phyloP scores from a whole-genome alignment of 2,888 invertebrate genomes.

The Pyrgus malvae region DNA sequence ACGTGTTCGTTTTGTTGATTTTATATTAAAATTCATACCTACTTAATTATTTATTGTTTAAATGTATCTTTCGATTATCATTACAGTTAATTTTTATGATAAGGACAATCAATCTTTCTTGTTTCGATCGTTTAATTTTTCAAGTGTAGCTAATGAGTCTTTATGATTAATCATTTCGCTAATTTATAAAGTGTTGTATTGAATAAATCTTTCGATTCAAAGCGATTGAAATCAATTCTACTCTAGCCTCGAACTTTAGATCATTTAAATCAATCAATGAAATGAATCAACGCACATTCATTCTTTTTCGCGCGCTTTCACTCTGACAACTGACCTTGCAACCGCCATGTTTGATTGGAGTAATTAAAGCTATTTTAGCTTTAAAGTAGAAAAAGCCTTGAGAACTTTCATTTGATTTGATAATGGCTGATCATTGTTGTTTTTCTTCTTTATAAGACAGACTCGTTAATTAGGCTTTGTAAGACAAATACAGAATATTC shows the following conservation, averaged over 20 bases:
- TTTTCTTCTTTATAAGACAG: slow-evolving; percentile 2
- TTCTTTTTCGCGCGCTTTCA: slow-evolving; percentile 29
- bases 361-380: slow-evolving; percentile 30
- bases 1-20: too few species aligned
- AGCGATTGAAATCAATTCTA: slow-evolving; percentile 23
- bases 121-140: too few species aligned
- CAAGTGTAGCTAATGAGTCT: not conserved
- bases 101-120: too few species aligned
- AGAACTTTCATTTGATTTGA: slow-evolving; percentile 13
- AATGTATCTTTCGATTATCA: too few species aligned
- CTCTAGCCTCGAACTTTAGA: slow-evolving; percentile 50
- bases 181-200: slow-evolving; percentile 3
- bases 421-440: not conserved
- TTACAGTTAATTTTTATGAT: too few species aligned
- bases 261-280: slow-evolving; percentile 43
- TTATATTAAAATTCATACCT: too few species aligned
- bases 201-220: slow-evolving; percentile 7
- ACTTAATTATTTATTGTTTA: not conserved
- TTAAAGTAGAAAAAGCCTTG: slow-evolving; percentile 16
- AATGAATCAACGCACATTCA: slow-evolving; percentile 37
- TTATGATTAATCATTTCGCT: not conserved
- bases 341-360: slow-evolving; percentile 34
- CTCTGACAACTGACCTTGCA: slow-evolving; percentile 30
- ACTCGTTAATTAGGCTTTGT: too few species aligned
- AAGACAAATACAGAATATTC: too few species aligned